A percentile compares a stretch with the other conserved stretches of the same genome.
phyloP scores from a whole-genome alignment of 2,797 vertebrate genomes.

The Epinephelus malabaricus region DNA sequence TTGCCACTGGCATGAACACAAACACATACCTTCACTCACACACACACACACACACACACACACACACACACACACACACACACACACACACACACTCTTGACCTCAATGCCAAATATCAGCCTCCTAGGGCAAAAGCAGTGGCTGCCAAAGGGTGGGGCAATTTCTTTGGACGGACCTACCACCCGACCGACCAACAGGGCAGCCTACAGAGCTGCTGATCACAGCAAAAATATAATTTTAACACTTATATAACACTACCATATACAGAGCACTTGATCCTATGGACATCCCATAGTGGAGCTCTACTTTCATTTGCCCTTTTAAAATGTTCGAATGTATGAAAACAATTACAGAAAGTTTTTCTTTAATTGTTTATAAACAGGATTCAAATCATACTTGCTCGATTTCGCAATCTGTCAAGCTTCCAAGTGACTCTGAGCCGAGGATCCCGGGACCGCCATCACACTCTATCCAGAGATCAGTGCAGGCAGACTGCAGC shows the following conservation, averaged over 20 bases:
- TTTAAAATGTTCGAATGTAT: background rate
- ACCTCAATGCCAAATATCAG: no score
- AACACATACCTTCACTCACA: no score
- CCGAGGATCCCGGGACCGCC: background rate
- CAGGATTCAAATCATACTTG: background rate
- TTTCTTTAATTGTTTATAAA: background rate
- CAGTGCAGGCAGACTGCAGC: constrained; percentile 2
- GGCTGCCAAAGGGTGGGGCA: no score
- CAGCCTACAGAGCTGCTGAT: no score
- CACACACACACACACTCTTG: no score
- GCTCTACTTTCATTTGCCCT: background rate
- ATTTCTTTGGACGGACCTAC: no score
- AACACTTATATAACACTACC: background rate
- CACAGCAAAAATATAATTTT: background rate
- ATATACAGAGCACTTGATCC: background rate
- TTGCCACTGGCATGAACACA: no score
- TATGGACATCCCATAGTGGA: background rate
- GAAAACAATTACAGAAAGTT: background rate
- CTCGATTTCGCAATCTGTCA: constrained; percentile 11
- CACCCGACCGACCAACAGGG: no score
- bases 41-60: no score
- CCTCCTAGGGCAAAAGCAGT: no score
- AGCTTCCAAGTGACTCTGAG: background rate
- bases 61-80: no score
- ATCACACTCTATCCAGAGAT: background rate